Percentiles rank a stretch among this genome's conserved stretches.
Conservation (phyloP, 2,888 invertebrate species). For the Graphium colonna region DNA sequence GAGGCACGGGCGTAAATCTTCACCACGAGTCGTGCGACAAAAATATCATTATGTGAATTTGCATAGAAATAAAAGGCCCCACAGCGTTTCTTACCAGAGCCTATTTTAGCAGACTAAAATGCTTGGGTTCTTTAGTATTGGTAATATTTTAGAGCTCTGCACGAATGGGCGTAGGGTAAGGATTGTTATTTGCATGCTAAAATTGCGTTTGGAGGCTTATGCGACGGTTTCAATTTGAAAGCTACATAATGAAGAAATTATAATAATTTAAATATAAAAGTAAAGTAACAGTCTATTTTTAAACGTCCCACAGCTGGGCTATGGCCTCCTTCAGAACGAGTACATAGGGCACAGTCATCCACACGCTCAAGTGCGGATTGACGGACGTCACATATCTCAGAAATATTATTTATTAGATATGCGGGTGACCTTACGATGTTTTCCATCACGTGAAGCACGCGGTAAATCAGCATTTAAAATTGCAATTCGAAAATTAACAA, state of each 20-base stretch:
- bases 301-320: background rate
- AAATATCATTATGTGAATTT: constrained; percentile 77
- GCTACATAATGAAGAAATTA: background rate
- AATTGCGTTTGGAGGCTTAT: background rate
- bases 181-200: background rate
- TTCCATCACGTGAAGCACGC: no score
- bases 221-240: background rate
- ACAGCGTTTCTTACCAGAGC: constrained; percentile 32
- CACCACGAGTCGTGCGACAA: constrained; percentile 65
- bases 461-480: no score
- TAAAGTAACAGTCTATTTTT: no score
- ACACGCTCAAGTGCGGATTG: no score
- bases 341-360: no score
- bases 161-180: background rate
- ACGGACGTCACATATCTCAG: no score
- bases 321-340: no score
- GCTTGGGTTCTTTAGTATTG: background rate
- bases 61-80: constrained; percentile 65
- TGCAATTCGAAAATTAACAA: no score
- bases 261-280: no score
- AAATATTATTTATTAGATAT: no score
- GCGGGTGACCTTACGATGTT: no score
- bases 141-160: background rate
- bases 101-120: constrained; percentile 14
- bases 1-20: constrained; percentile 58